Evolutionary conservation across 2,888 invertebrate genomes (phyloP), one percentile per base, ranked within the genome.

Genomic region (Lagria hirta): DNA sequence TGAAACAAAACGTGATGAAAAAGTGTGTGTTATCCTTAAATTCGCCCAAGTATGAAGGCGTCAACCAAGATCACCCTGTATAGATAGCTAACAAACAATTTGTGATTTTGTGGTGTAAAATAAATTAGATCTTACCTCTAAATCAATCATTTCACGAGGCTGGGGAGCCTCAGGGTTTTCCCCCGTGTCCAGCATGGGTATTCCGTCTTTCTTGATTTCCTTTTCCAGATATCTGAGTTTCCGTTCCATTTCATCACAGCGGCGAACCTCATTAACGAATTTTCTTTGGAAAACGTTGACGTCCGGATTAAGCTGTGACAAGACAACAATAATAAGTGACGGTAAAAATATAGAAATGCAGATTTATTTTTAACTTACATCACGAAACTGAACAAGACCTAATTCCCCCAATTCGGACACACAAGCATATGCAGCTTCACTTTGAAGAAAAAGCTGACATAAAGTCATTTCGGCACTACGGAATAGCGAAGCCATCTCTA

Each of bases 131-230:
- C 46, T 26, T 12, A 90, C 93, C 82, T 99, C 98, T 49, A 99
- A 78, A 73, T 99, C 98, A 58, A 97, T 94, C 97, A 99, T 98
- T 77, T 99, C 98, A 53, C 96, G 80, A 0, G 98, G 97, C 64
- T 96, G 94, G 0, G 99, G 99, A n/a, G 98, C 98, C 73, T 98
- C 97, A 0, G 98, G 98, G 67, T 93, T 95, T 70, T 99, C 98
- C 2, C 97, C 97, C 0, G 96, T 96, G 70, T 97, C 96, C 66
- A 95, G 73, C 92, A 99, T 97, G 0, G 96, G 96, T 64, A 99
- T 97, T 2, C 84, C 91, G 71, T 97, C 97, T 61, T 92, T 93
- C 57, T 92, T 88, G 61, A 98, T 94, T 75, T 99, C 98, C 65
- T 94, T 94, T 73, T 99, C 98, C 66, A 98, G 75, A 68, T 94